phyloP scores from a whole-genome alignment of 2,888 invertebrate species.

The Dolichopus griseipennis region DNA sequence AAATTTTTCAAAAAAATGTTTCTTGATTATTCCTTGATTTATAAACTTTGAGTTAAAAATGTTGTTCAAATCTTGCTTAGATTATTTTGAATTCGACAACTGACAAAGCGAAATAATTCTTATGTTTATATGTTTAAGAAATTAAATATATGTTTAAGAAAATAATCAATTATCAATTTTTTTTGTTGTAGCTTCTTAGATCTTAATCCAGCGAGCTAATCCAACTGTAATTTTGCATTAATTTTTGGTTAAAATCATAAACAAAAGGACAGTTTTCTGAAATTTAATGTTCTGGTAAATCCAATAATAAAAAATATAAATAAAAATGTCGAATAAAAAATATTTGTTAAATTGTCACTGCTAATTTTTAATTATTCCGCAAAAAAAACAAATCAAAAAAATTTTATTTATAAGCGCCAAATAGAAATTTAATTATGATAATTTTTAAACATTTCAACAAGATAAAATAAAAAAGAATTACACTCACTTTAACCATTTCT shows the following conservation, averaged over 20 bases:
- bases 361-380: background rate
- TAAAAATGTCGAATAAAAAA: constrained; percentile 3
- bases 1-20: too few species aligned
- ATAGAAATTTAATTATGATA: constrained; percentile 2
- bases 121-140: too few species aligned
- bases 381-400: constrained; percentile 12
- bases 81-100: too few species aligned
- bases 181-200: too few species aligned
- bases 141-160: too few species aligned
- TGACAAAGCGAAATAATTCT: too few species aligned
- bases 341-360: background rate
- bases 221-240: background rate
- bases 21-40: too few species aligned
- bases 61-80: too few species aligned
- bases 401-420: constrained; percentile 8
- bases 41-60: too few species aligned
- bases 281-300: background rate
- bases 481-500: constrained; percentile 10
- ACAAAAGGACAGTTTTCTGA: constrained; percentile 9
- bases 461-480: background rate
- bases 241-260: background rate
- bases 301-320: too few species aligned
- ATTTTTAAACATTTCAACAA: background rate
- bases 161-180: too few species aligned
- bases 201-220: too few species aligned